These are phyloP conservation scores for Aythya fuligula DNA, from an alignment of 2,797 vertebrate species.

Conservation along the genomic window DNA sequence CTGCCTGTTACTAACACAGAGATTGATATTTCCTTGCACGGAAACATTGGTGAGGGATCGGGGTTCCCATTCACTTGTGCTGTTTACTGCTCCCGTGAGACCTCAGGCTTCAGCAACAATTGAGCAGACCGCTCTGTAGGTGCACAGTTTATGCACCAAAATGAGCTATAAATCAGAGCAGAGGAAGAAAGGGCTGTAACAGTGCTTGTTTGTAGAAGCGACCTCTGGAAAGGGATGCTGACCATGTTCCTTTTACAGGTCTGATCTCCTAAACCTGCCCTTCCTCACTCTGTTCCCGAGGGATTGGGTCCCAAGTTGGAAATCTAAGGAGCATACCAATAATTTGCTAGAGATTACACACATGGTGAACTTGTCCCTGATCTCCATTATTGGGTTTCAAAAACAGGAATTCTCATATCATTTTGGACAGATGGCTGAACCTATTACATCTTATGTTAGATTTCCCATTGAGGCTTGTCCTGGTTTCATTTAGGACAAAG, in stretches of 20 bases:
- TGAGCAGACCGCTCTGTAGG: constrained; percentile 8
- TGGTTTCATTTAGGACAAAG: too few relatives aligned
- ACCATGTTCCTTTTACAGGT: background rate
- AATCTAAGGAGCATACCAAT: background rate
- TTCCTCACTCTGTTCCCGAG: background rate
- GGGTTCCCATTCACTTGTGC: background rate
- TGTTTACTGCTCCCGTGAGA: background rate
- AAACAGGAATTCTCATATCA: too few relatives aligned
- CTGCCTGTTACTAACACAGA: background rate
- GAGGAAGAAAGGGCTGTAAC: constrained; percentile 2
- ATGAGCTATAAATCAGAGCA: background rate
- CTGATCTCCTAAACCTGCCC: background rate
- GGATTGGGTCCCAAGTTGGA: background rate
- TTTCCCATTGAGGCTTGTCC: too few relatives aligned
- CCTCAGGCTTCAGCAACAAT: background rate
- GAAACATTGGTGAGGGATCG: background rate
- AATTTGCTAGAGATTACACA: background rate
- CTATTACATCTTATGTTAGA: too few relatives aligned
- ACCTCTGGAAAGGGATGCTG: background rate
- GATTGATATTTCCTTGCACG: background rate
- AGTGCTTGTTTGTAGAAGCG: background rate
- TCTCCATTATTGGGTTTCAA: too few relatives aligned
- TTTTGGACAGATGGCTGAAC: too few relatives aligned
- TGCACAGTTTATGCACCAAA: background rate
- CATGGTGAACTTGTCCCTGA: too few relatives aligned